Percentiles rank a stretch among this genome's conserved stretches.
Evolutionary conservation across 2,888 invertebrate genomes (phyloP).

Genomic region (Meghimatium bilineatum): DNA sequence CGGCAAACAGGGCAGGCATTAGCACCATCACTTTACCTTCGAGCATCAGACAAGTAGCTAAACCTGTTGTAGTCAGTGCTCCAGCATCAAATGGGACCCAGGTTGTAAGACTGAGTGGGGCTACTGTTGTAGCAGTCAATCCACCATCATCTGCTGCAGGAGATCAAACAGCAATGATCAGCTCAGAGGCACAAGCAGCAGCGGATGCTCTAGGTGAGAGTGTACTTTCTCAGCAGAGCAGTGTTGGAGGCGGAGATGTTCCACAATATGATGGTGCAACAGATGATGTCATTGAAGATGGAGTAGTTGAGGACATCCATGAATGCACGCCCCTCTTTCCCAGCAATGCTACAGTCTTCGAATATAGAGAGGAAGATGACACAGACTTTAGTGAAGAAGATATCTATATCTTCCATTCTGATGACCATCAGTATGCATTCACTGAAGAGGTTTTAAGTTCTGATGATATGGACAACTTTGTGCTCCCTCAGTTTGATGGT

Average conservation of each 20-base stretch:
- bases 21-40: constrained; percentile 82
- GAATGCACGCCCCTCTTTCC: not conserved
- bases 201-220: constrained; percentile 30
- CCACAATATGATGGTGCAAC: constrained; percentile 44
- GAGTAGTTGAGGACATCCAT: constrained; percentile 4
- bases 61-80: constrained; percentile 53
- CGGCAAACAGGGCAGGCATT: constrained; percentile 53
- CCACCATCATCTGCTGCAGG: constrained; percentile 24
- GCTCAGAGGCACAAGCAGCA: constrained; percentile 44
- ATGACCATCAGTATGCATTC: constrained; percentile 29
- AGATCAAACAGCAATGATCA: constrained; percentile 34
- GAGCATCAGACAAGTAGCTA: constrained; percentile 80
- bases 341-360: not conserved
- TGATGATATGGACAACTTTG: constrained; percentile 16
- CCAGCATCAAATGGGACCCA: constrained; percentile 47
- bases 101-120: constrained; percentile 37
- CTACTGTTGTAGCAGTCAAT: constrained; percentile 36
- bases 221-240: constrained; percentile 30
- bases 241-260: constrained; percentile 44
- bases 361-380: not conserved
- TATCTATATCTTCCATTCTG: constrained; percentile 2
- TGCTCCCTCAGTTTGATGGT: constrained; percentile 50
- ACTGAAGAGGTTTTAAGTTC: not conserved
- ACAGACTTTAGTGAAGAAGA: not conserved
- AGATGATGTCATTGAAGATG: constrained; percentile 36